These are phyloP conservation scores for Otocyon megalotis DNA, from an alignment of 2,113 vertebrate genomes.

Conservation along the genomic window DNA sequence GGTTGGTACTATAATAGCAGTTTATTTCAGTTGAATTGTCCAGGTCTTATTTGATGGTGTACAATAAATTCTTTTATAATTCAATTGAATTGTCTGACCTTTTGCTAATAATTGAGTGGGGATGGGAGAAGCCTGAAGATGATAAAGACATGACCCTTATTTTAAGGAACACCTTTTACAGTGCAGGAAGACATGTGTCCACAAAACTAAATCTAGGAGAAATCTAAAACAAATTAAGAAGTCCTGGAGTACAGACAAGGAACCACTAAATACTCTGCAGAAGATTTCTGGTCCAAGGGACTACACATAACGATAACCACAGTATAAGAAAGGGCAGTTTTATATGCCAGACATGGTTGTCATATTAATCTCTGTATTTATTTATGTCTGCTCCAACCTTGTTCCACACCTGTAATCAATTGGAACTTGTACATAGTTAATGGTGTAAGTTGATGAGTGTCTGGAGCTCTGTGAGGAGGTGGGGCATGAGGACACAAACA, in stretches of 20 bases:
- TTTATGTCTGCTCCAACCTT: background rate
- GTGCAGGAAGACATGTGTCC: background rate
- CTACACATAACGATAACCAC: background rate
- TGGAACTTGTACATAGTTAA: background rate
- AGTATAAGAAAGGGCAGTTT: background rate
- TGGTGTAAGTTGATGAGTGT: background rate
- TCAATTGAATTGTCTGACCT: background rate
- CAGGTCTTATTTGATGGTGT: background rate
- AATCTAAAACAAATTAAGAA: background rate
- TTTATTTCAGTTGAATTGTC: background rate
- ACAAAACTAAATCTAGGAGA: background rate
- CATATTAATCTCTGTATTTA: background rate
- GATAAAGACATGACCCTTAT: background rate
- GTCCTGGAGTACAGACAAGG: background rate
- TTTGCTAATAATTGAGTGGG: background rate
- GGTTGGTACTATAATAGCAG: background rate
- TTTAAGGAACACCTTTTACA: background rate
- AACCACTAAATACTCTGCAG: background rate
- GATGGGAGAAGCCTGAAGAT: background rate
- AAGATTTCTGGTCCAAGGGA: background rate
- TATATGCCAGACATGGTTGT: background rate
- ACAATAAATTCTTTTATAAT: background rate
- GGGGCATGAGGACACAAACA: no score
- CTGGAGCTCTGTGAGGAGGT: background rate
- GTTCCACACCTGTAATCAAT: background rate